Evolutionary conservation across 2,888 invertebrate species (phyloP), one percentile per base, ranked within the genome.

Genomic region (Pachymerium ferrugineum): DNA sequence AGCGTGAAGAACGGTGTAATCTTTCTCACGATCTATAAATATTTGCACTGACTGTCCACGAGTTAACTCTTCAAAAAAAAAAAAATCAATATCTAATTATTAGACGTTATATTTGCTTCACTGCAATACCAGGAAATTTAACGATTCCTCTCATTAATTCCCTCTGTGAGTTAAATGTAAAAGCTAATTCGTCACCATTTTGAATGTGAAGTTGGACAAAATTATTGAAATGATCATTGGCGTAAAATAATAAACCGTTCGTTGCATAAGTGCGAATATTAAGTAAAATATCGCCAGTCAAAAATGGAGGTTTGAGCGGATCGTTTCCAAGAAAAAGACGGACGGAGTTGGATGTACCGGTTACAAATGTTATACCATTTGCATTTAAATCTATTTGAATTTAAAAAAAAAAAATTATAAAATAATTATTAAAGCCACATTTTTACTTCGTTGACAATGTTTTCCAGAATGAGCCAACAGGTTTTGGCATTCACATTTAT

Each of bases 151-250:
- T 78, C 92, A 92, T 83, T 89, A 89, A 79, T 91, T 88, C 72
- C 1, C 74, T 25, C n/a, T 67, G 67, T 3, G 90, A 87, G 81
- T 95, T 95, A 82, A 93, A 94, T 2, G 93, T 84, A 80, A 93
- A 93, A 62, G 93, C 89, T 28, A 94, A 90, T 83, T 89, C 88
- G 8, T 89, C 89, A 14, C 90, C 90, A 76, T 89, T 89, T 77
- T 90, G 88, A 76, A 94, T 89, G 82, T 92, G 93, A 30, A 95
- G 83, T 82, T 95, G 95, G 72, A 94, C 89, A 82, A 96, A 96
- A 83, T 97, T 97, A 81, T 95, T 95, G 75, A 93, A 85, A 82
- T 95, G 91, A 82, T 97, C 96, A 80, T 95, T 93, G 33, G 94
- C 93, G 80, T 96, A 96, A 6, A 96, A 84, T 19, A 96, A 89